Evolutionary conservation across 2,888 invertebrate genomes (phyloP), one percentile per base, ranked within the genome.

Genomic region (Aleiodes leptofemur): DNA sequence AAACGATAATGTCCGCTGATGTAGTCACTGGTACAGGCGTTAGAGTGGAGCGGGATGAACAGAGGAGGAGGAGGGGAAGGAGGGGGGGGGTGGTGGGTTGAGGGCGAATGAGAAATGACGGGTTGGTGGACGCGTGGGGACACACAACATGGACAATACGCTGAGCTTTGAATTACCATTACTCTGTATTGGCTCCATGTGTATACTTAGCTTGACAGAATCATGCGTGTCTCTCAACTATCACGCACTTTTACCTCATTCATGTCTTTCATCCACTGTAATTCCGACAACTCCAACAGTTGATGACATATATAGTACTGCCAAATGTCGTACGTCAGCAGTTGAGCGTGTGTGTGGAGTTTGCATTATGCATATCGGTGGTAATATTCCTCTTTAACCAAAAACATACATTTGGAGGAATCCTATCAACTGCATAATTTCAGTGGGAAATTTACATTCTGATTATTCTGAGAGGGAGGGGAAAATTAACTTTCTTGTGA

Each of bases 151-250:
- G 31, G n/a, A 59, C 34, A n/a, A 59, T 34, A 34, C n/a, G 34
- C 34, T 57, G 57, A 57, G 57, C 57, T 57, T 14, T 34, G 59
- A 59, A 57, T 57, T 57, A 38, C 59, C 59, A 59, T 11, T 38
- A 38, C 31, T 59, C n/a, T 14, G 31, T 59, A 59, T 43, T 43
- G 43, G 43, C 43, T 43, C 43, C 57, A 14, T 57, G 71, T 76
- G 66, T 70, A 59, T 69, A 61, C 61, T 61, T 66, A 75, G 75
- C 8, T 9, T 43, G 43, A 43, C 43, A 43, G 43, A 8, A 43
- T 70, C 61, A 70, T 66, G 71, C 66, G 66, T 72, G 76, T 70
- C 73, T 73, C 69, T 80, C 78, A 77, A 76, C 74, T 69, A 59
- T 70, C 77, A 77, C 72, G 69, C 72, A 74, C 74, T 76, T 68